Percentiles rank a stretch among this genome's conserved stretches.
These are phyloP conservation scores for Hippocampus guttulatus DNA, from an alignment of 2,113 vertebrate species.

Conservation along the genomic window DNA sequence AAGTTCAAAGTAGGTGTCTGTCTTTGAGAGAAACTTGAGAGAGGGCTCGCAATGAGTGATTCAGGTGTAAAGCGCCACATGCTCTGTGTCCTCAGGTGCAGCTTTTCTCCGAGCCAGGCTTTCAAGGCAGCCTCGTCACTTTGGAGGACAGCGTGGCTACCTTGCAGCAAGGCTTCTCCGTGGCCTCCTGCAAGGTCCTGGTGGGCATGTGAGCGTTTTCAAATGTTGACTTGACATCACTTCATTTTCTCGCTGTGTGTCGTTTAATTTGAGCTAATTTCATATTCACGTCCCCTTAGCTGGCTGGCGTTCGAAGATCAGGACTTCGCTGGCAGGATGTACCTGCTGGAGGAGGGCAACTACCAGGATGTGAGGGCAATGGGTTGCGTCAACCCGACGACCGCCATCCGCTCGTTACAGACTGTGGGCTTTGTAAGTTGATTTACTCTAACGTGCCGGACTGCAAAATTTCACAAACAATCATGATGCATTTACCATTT, in stretches of 20 bases:
- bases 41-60: slow-evolving; percentile 17
- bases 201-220: slow-evolving; percentile 79
- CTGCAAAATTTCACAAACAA: background rate
- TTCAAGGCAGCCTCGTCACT: slow-evolving; percentile 75
- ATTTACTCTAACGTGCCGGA: background rate
- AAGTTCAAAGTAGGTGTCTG: slow-evolving; percentile 66
- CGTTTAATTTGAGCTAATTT: background rate
- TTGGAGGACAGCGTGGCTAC: slow-evolving; percentile 71
- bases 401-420: slow-evolving; percentile 77
- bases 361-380: slow-evolving; percentile 82
- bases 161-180: slow-evolving; percentile 73
- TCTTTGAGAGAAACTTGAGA: background rate
- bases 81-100: slow-evolving; percentile 76
- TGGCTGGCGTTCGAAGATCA: slow-evolving; percentile 83
- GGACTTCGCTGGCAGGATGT: slow-evolving; percentile 80
- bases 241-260: background rate
- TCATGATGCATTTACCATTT: background rate
- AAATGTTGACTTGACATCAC: background rate
- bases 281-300: slow-evolving; percentile 56
- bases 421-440: slow-evolving; percentile 82
- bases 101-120: slow-evolving; percentile 85
- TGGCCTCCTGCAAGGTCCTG: slow-evolving; percentile 83
- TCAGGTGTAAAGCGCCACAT: slow-evolving; percentile 13
- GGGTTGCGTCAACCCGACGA: slow-evolving; percentile 72
- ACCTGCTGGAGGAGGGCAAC: slow-evolving; percentile 84